Evolutionary conservation across 2,113 vertebrate genomes (phyloP).

Genomic region (Apteryx owenii): DNA sequence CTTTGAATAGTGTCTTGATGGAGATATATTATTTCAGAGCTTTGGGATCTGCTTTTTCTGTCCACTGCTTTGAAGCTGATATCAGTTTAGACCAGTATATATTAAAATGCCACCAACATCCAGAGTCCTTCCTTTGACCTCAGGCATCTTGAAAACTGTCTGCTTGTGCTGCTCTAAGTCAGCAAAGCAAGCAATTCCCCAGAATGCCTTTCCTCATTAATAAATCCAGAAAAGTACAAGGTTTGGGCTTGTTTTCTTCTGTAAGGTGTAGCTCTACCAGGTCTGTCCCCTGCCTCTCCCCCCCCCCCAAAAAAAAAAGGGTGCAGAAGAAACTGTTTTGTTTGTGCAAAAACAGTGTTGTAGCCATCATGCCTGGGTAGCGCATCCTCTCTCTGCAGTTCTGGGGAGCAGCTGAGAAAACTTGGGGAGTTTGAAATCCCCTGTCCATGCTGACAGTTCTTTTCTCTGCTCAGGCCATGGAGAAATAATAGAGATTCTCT

Average conservation of each 20-base stretch:
- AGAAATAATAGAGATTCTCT: neutral
- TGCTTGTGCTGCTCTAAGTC: neutral
- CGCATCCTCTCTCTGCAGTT: neutral
- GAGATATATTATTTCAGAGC: neutral
- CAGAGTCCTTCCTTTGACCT: neutral
- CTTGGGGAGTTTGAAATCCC: neutral
- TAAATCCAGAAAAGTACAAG: neutral
- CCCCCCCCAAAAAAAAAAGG: neutral
- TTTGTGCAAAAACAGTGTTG: neutral
- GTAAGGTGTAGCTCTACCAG: neutral
- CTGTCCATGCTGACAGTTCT: neutral
- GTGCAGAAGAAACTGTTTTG: neutral
- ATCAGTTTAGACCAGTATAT: neutral
- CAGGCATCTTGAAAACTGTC: neutral
- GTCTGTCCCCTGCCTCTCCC: too few relatives aligned
- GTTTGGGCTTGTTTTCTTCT: neutral
- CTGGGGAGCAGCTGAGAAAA: neutral
- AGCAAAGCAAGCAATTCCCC: neutral
- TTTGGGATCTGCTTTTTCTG: neutral
- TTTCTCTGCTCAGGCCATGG: neutral
- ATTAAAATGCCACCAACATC: neutral
- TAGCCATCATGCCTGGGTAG: neutral
- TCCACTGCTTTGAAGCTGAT: neutral
- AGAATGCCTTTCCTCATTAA: neutral
- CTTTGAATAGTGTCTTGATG: neutral